Conservation (phyloP, 2,888 invertebrate genomes). For the Epinotia ramella region DNA sequence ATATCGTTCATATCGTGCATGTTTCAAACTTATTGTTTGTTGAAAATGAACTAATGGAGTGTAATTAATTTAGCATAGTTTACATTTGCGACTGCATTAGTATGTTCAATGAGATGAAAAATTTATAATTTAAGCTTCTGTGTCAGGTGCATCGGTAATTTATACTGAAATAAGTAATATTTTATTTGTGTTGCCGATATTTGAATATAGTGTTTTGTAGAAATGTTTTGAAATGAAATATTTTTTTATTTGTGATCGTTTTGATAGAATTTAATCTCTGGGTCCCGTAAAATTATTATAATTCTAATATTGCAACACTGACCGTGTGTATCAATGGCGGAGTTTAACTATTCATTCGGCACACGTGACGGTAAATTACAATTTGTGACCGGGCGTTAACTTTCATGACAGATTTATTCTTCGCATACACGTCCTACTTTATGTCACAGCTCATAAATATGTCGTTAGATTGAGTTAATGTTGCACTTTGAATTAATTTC, state of each 20-base stretch:
- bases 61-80: background rate
- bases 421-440: slow-evolving; percentile 76
- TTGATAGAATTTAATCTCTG: no score
- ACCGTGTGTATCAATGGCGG: slow-evolving; percentile 26
- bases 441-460: slow-evolving; percentile 80
- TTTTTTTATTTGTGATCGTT: no score
- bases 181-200: background rate
- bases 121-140: no score
- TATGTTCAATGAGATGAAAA: no score
- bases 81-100: background rate
- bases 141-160: no score
- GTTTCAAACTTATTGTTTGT: background rate
- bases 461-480: slow-evolving; percentile 78
- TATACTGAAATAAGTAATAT: background rate
- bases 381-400: slow-evolving; percentile 79
- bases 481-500: slow-evolving; percentile 70
- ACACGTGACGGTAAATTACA: slow-evolving; percentile 75
- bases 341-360: slow-evolving; percentile 61
- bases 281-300: background rate
- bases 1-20: background rate
- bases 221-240: no score
- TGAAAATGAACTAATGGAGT: background rate
- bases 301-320: slow-evolving; percentile 16
- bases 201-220: background rate
- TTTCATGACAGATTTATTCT: slow-evolving; percentile 78